Evolutionary conservation across 2,797 vertebrate genomes (phyloP).

Genomic region (Pristis pectinata): DNA sequence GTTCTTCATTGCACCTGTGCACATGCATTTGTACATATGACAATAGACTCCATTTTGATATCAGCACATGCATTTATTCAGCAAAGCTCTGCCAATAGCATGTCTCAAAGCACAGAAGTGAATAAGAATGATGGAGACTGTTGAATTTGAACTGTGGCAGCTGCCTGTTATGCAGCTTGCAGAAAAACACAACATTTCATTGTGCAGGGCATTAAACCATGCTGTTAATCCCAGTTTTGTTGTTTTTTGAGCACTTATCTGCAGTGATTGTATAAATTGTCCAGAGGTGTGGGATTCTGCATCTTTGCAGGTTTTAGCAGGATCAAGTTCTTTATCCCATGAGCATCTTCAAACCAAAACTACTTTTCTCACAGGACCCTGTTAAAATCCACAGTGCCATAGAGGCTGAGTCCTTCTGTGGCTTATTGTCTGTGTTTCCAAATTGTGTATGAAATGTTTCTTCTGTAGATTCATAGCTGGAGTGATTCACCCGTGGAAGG

Average conservation of each 20-base stretch:
- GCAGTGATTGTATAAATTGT: neutral
- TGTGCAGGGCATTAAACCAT: neutral
- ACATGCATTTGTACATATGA: too few species aligned
- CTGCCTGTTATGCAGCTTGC: neutral
- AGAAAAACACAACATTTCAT: neutral
- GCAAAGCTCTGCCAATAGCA: too few species aligned
- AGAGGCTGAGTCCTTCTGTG: neutral
- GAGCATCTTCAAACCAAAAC: neutral
- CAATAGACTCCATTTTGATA: too few species aligned
- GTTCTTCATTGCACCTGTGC: too few species aligned
- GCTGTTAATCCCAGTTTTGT: neutral
- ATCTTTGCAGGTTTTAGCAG: neutral
- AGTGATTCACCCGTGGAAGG: slow-evolving; percentile 80
- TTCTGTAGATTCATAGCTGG: slow-evolving; percentile 80
- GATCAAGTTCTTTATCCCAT: neutral
- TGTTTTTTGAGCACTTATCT: neutral
- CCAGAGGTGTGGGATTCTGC: neutral
- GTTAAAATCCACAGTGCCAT: too few species aligned
- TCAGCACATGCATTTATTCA: too few species aligned
- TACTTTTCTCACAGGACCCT: neutral
- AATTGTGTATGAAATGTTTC: slow-evolving; percentile 34
- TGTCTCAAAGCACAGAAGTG: too few species aligned
- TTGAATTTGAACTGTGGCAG: neutral
- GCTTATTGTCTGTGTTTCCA: neutral
- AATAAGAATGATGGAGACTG: neutral